phyloP scores from a whole-genome alignment of 2,113 vertebrate species.

The Alectura lathami region DNA sequence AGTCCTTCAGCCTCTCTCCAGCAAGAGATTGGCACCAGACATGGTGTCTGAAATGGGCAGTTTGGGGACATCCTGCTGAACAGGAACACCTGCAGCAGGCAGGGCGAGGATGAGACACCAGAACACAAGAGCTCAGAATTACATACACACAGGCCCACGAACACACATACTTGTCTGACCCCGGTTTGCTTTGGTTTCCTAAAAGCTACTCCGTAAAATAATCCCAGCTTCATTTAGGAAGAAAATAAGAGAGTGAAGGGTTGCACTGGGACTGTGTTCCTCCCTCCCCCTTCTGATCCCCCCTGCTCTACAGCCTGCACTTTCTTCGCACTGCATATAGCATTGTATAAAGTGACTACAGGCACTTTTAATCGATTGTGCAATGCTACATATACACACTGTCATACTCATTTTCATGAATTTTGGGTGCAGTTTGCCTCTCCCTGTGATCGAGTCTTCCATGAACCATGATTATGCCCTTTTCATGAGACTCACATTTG shows the following conservation, averaged over 20 bases:
- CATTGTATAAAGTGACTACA: background rate
- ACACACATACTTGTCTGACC: rapidly evolving
- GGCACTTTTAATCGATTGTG: background rate
- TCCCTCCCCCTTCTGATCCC: background rate
- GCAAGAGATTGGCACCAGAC: background rate
- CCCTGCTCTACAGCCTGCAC: background rate
- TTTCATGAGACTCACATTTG: background rate
- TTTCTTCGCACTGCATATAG: background rate
- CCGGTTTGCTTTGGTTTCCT: background rate
- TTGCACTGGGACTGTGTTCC: background rate
- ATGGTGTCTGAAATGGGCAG: rapidly evolving
- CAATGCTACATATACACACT: background rate
- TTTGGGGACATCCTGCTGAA: background rate
- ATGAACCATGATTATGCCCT: background rate
- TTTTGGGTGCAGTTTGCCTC: background rate
- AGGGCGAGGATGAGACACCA: background rate
- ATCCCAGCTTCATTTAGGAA: background rate
- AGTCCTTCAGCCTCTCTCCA: background rate
- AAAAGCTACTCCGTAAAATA: background rate
- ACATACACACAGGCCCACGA: background rate
- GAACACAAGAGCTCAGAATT: background rate
- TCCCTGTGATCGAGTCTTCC: background rate
- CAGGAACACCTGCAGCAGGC: background rate
- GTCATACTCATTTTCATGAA: background rate
- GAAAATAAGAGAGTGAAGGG: background rate